Percentiles rank a stretch among this genome's conserved stretches.
Conservation (phyloP, 2,113 vertebrate genomes). For the Ictalurus furcatus region DNA sequence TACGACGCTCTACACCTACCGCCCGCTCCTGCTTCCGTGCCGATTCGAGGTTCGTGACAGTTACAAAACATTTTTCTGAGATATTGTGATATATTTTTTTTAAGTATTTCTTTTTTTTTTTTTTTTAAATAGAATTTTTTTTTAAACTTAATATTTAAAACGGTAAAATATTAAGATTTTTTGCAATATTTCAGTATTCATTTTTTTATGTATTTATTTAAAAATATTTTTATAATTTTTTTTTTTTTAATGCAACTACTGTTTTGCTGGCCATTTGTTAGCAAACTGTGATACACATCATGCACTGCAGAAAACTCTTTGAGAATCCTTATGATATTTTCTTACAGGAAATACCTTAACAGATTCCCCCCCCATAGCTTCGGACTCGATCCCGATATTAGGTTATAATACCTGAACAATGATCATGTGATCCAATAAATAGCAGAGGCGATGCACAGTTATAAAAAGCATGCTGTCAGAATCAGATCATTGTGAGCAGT, state of each 20-base stretch:
- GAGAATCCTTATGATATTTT: background rate
- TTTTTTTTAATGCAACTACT: too few relatives aligned
- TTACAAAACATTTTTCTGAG: background rate
- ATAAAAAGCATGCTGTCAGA: constrained; percentile 22
- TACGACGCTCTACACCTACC: too few relatives aligned
- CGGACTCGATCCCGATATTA: background rate
- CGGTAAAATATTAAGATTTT: background rate
- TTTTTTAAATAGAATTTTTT: background rate
- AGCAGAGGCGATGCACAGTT: constrained; percentile 7
- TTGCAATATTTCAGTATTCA: background rate
- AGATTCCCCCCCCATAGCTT: background rate
- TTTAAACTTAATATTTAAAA: background rate
- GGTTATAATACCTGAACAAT: constrained; percentile 30
- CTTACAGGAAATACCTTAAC: too few relatives aligned
- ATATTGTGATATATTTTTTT: background rate
- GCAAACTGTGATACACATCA: background rate
- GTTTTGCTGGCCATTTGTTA: background rate
- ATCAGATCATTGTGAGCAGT: constrained; percentile 25
- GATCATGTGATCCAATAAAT: constrained; percentile 29
- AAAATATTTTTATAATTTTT: too few relatives aligned
- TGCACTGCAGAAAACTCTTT: background rate
- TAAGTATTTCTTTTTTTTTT: background rate
- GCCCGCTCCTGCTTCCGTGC: too few relatives aligned
- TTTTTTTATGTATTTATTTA: too few relatives aligned
- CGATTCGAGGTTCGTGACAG: too few relatives aligned